Conservation (phyloP, 2,797 vertebrate genomes). For the Fistularia tabacaria region DNA sequence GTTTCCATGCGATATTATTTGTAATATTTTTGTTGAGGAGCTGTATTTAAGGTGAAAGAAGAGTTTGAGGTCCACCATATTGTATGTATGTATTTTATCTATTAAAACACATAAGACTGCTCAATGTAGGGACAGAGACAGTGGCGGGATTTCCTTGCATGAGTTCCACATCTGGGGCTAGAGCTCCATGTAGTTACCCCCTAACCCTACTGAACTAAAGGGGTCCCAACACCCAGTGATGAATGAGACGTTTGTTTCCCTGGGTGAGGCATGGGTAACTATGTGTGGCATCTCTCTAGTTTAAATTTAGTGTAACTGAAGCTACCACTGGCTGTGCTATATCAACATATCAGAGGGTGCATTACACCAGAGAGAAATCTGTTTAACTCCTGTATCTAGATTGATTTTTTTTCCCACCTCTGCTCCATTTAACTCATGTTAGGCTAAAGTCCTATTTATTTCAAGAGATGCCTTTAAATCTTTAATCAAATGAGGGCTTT, state of each 20-base stretch:
- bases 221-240: constrained; percentile 59
- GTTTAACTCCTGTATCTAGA: constrained; percentile 55
- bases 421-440: constrained; percentile 35
- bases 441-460: constrained; percentile 51
- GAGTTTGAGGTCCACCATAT: too few species aligned
- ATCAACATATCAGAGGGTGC: constrained; percentile 70
- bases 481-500: constrained; percentile 27
- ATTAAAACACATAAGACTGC: too few species aligned
- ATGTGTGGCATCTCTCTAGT: constrained; percentile 84
- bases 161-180: constrained; percentile 54
- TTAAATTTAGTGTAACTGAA: constrained; percentile 87
- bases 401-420: constrained; percentile 36
- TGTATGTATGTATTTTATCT: too few species aligned
- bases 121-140: constrained; percentile 20
- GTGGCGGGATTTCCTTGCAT: constrained; percentile 42
- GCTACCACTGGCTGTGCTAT: constrained; percentile 70
- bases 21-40: too few species aligned
- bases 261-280: constrained; percentile 77
- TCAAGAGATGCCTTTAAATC: constrained; percentile 39
- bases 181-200: constrained; percentile 53
- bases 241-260: constrained; percentile 77
- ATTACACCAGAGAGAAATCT: constrained; percentile 65
- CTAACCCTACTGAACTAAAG: constrained; percentile 54
- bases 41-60: too few species aligned
- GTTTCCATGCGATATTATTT: too few species aligned